Evolutionary conservation across 2,113 vertebrate genomes (phyloP).

Genomic region (Psittacus erithacus): DNA sequence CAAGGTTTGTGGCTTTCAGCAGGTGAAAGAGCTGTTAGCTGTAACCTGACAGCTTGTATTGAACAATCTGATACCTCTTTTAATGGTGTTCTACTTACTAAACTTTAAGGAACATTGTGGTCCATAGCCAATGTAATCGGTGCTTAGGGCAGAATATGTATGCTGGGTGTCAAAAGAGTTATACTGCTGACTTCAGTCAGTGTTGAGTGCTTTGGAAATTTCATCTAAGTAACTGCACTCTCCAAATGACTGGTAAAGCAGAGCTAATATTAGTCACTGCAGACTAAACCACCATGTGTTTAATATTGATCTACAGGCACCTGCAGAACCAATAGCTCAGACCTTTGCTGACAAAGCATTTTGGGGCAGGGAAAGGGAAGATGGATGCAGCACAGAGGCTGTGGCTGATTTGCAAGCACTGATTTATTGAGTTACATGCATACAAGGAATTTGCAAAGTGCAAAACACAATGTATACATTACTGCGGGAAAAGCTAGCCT

Average conservation of each 20-base stretch:
- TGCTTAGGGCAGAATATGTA: neutral
- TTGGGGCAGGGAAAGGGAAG: neutral
- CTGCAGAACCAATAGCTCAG: slow-evolving; percentile 28
- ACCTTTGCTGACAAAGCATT: slow-evolving; percentile 41
- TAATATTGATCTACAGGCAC: slow-evolving; percentile 30
- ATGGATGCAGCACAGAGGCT: neutral
- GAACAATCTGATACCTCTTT: neutral
- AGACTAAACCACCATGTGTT: neutral
- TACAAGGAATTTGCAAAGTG: neutral
- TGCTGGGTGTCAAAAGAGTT: neutral
- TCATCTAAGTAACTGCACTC: neutral
- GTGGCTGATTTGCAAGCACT: slow-evolving; percentile 12
- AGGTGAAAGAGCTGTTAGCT: neutral
- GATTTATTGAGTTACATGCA: slow-evolving; percentile 5
- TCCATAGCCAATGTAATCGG: neutral
- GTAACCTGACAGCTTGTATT: neutral
- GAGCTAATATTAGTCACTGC: neutral
- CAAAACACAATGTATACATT: neutral
- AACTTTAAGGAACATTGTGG: neutral
- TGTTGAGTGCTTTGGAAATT: neutral
- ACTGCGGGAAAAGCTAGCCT: neutral
- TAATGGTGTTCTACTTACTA: neutral
- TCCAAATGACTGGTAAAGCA: neutral
- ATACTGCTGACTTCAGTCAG: neutral
- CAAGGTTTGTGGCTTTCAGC: neutral